Evolutionary conservation across 2,113 vertebrate genomes (phyloP), one percentile per base, ranked within the genome.

Genomic region (Paramormyrops kingsleyae): DNA sequence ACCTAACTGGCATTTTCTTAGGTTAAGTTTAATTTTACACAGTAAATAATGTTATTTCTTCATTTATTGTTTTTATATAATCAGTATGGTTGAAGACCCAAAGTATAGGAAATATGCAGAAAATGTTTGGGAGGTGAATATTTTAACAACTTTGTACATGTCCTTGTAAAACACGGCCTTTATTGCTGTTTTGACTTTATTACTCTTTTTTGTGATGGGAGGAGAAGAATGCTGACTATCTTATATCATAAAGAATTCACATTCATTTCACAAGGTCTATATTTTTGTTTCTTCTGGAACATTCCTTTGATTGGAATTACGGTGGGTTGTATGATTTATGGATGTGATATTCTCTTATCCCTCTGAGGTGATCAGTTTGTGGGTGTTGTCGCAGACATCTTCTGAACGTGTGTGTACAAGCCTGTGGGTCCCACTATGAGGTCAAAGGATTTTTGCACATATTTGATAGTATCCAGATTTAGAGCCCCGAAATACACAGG

Each of bases 291-390:
- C 66, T 80, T 88, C 19, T 31, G 46, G n/a, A 52, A 52, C 62
- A 88, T 88, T 88, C 66, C 66, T 88, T 77, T 52, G 59, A 52
- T 31, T 49, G 66, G 66, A 35, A 42, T 35, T 39, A 42, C 5
- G 4, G n/a, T 31, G n/a, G 27, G 74, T 87, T 53, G 24, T 27
- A 27, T 88, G 88, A 88, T 88, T 88, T 88, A 80, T 66, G 13
- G 88, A 27, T 27, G 46, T 42, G 8, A 46, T 77, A 39, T n/a
- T 74, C 46, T 10, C 62, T 6, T n/a, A 24, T 50, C 62, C 46
- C 1, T 70, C 27, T 31, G 27, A 52, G 66, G 44, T 49, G 88
- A 88, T 52, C 9, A 7, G 13, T 80, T 13, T 15, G 5, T 80
- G 49, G 87, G 52, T 27, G 59, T 17, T 17, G 27, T 49, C 4